Evolutionary conservation across 2,113 vertebrate species (phyloP).

Genomic region (Heloderma charlesbogerti): DNA sequence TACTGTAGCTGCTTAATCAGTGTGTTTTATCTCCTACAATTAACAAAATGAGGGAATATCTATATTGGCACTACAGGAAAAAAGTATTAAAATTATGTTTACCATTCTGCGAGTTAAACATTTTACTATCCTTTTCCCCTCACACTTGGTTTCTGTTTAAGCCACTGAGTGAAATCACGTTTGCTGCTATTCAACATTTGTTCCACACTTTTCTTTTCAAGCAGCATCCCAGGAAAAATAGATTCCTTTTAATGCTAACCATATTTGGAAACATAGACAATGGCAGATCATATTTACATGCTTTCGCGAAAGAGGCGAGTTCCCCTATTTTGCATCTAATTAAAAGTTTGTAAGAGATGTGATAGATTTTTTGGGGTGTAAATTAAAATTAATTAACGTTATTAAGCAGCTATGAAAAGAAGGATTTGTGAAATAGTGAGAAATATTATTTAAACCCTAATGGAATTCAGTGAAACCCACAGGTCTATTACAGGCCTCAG

Average conservation of each 20-base stretch:
- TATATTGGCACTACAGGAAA: constrained; percentile 69
- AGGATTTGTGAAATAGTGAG: constrained; percentile 87
- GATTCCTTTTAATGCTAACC: constrained; percentile 59
- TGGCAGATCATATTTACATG: constrained; percentile 71
- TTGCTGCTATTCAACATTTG: constrained; percentile 75
- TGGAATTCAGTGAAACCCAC: constrained; percentile 87
- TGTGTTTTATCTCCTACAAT: constrained; percentile 75
- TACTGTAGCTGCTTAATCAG: constrained; percentile 76
- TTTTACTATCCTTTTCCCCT: constrained; percentile 72
- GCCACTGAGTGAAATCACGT: constrained; percentile 70
- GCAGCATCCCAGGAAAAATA: constrained; percentile 69
- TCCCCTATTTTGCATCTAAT: constrained; percentile 83
- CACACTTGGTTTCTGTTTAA: constrained; percentile 67
- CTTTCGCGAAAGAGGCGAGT: constrained; percentile 76
- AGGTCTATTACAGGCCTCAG: constrained; percentile 86
- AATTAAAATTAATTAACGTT: constrained; percentile 89
- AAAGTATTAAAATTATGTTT: constrained; percentile 73
- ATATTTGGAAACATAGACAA: constrained; percentile 51
- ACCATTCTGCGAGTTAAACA: constrained; percentile 73
- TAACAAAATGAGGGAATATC: constrained; percentile 76
- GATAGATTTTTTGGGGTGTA: constrained; percentile 76
- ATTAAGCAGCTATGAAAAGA: constrained; percentile 86
- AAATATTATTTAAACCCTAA: constrained; percentile 91
- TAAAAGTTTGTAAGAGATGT: constrained; percentile 85
- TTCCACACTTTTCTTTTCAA: constrained; percentile 73